Conservation (phyloP, 2,113 vertebrate genomes). For the Notiomystis cincta region DNA sequence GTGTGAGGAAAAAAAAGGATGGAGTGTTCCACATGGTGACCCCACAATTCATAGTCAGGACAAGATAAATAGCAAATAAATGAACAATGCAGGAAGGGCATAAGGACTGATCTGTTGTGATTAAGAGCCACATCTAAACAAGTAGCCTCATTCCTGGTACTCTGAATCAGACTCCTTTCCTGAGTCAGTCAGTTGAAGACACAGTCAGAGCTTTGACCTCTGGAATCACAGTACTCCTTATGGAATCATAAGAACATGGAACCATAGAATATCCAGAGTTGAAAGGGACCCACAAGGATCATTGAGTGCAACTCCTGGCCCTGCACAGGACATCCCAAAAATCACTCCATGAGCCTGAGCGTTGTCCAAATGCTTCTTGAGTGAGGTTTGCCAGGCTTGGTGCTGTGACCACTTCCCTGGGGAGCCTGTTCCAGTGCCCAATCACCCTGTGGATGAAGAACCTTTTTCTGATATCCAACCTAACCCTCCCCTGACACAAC, state of each 20-base stretch:
- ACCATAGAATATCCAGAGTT: background rate
- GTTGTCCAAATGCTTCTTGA: background rate
- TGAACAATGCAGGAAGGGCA: background rate
- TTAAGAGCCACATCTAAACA: background rate
- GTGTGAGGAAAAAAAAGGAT: background rate
- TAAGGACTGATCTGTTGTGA: background rate
- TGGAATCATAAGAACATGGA: background rate
- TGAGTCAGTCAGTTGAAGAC: background rate
- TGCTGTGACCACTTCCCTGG: background rate
- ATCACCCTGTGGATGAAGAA: background rate
- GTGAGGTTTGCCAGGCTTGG: background rate
- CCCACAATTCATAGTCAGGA: background rate
- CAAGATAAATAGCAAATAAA: background rate
- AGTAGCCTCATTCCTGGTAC: background rate
- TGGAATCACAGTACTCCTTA: background rate
- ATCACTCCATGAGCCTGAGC: no score
- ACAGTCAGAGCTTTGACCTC: background rate
- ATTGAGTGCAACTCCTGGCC: background rate
- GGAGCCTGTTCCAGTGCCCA: background rate
- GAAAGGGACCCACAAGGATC: background rate
- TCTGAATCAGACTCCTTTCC: background rate
- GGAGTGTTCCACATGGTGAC: background rate
- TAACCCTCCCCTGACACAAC: background rate
- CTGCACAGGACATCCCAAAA: background rate
- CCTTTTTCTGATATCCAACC: no score